A percentile compares a stretch with the other conserved stretches of the same genome.
phyloP scores from a whole-genome alignment of 2,797 vertebrate genomes.

The Microctenopoma stevenorrisi region DNA sequence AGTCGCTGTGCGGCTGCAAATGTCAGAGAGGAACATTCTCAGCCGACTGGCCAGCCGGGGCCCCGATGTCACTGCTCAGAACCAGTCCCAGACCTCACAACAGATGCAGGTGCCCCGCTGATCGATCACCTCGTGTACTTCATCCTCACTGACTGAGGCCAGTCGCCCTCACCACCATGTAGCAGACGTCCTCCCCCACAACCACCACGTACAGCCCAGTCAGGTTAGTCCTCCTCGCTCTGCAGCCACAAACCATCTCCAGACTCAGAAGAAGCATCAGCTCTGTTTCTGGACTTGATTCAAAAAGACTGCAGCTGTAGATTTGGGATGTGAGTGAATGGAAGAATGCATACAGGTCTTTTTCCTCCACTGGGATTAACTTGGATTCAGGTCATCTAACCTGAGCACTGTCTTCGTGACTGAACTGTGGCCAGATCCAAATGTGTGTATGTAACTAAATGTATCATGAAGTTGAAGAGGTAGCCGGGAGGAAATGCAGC shows the following conservation, averaged over 20 bases:
- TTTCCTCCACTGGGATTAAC: constrained; percentile 53
- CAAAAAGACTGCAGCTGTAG: constrained; percentile 60
- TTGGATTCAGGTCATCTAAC: constrained; percentile 53
- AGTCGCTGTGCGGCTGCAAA: constrained; percentile 95
- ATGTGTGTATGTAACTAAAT: constrained; percentile 58
- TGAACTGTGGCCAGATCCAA: constrained; percentile 54
- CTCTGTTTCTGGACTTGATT: constrained; percentile 59
- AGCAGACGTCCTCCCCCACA: constrained; percentile 63
- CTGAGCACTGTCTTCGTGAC: constrained; percentile 55
- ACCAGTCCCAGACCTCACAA: constrained; percentile 74
- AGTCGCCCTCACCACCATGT: constrained; percentile 61
- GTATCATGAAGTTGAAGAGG: constrained; percentile 56
- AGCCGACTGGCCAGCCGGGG: constrained; percentile 95
- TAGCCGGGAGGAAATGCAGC: constrained; percentile 55
- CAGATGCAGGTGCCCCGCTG: constrained; percentile 84
- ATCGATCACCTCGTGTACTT: constrained; percentile 44
- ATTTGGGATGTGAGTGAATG: constrained; percentile 47
- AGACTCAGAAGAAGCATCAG: constrained; percentile 59
- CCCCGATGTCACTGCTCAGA: constrained; percentile 82
- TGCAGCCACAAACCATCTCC: constrained; percentile 56
- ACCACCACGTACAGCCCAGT: constrained; percentile 69
- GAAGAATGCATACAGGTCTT: constrained; percentile 39
- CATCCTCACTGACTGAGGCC: constrained; percentile 47
- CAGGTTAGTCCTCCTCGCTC: constrained; percentile 64
- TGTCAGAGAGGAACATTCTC: constrained; percentile 98